Evolutionary conservation across 2,888 invertebrate species (phyloP).

Genomic region (Drosophila kuntzei): DNA sequence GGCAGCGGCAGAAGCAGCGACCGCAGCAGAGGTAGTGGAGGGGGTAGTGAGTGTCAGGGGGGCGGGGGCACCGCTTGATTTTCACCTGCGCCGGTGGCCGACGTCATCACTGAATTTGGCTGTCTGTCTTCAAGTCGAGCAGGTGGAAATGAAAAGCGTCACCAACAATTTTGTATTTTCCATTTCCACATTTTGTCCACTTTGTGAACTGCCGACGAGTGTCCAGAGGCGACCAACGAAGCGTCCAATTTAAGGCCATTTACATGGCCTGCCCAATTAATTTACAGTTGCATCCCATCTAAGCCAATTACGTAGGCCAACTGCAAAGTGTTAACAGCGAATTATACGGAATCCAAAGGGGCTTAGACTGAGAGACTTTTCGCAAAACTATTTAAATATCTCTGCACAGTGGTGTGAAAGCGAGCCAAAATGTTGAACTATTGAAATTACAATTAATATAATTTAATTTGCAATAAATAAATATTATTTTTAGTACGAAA

Average conservation of each 20-base stretch:
- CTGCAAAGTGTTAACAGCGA: conserved; percentile 28
- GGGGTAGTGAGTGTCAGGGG: background rate
- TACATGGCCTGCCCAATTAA: conserved; percentile 54
- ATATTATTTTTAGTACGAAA: too few relatives aligned
- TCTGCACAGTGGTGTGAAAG: conserved; percentile 1
- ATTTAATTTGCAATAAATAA: too few relatives aligned
- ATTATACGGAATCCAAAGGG: conserved; percentile 1
- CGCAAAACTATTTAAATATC: background rate
- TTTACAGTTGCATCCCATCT: conserved; percentile 36
- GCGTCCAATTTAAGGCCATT: conserved; percentile 62
- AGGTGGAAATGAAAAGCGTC: conserved; percentile 70
- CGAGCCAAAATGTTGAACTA: background rate
- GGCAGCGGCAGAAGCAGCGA: conserved; percentile 6
- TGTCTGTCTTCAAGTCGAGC: conserved; percentile 31
- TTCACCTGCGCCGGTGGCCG: conserved; percentile 72
- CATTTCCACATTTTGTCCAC: conserved; percentile 10
- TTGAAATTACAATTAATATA: too few relatives aligned
- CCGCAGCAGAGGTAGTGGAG: conserved; percentile 3
- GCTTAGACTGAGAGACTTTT: background rate
- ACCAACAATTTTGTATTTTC: conserved; percentile 28
- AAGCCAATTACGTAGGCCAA: conserved; percentile 20
- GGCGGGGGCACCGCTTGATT: conserved; percentile 39
- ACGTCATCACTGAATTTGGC: conserved; percentile 63
- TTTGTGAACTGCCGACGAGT: conserved; percentile 3
- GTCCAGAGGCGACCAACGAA: conserved; percentile 34